Evolutionary conservation across 2,888 invertebrate genomes (phyloP), one percentile per base, ranked within the genome.

Genomic region (Synanthedon formicaeformis): DNA sequence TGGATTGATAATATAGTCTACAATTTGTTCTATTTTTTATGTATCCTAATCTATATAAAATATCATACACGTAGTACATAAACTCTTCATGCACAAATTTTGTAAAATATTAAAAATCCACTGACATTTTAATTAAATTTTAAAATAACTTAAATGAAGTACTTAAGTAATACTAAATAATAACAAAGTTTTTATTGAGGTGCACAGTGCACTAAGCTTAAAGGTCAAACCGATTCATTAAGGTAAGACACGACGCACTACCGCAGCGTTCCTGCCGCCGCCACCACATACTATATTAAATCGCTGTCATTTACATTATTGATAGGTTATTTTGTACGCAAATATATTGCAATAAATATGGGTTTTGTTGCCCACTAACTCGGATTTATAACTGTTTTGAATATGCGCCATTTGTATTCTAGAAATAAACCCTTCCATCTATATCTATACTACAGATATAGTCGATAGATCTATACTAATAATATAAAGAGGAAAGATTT

Each of bases 251-350:
- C 71, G 34, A 67, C 64, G 62, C 63, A 62, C 65, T 64, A 62
- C 67, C 64, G 60, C 62, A 64, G 65, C 64, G 63, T 66, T 67
- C 67, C 71, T 60, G 64, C 65, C 67, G 64, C 65, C 55, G 64
- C 66, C 67, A 64, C 65, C 55, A 41, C 16, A 34, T 8, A 55
- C 51, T 56, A 64, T 75, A 73, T 72, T 74, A 80, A 82, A 81
- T 82, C 63, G 79, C 77, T 73, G 75, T 75, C 71, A 79, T 81
- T 81, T 76, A 69, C 70, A 74, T 74, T 77, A 81, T 80, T 80
- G 81, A 83, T 82, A 71, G 79, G 69, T 74, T 73, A 77, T 78
- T 80, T 79, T 78, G 75, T 75, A 65, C 63, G 64, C 66, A 69
- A 76, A 75, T 14, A 14, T 14, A n/a, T 45, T 2, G 45, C 45